Evolutionary conservation across 2,797 vertebrate genomes (phyloP).

Genomic region (Acanthornis magna): DNA sequence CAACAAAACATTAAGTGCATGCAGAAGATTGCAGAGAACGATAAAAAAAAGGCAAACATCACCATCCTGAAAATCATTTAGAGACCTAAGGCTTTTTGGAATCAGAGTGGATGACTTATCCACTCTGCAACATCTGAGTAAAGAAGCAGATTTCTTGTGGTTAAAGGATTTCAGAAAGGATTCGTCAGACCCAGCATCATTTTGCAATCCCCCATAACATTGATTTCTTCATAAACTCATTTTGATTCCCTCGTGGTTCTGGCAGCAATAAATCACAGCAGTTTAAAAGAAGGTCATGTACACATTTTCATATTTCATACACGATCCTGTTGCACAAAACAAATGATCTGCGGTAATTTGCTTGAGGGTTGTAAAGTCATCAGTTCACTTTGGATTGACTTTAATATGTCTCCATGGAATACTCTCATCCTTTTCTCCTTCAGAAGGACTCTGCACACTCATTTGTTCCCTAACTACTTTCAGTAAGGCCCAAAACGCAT

Average conservation of each 20-base stretch:
- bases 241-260: slow-evolving; percentile 30
- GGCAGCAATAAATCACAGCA: slow-evolving; percentile 53
- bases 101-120: background rate
- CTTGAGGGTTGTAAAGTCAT: slow-evolving; percentile 51
- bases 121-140: background rate
- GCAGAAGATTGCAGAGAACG: background rate
- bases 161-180: slow-evolving; percentile 18
- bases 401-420: slow-evolving; percentile 36
- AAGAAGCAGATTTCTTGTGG: slow-evolving; percentile 29
- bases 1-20: background rate
- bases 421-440: slow-evolving; percentile 15
- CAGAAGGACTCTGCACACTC: background rate
- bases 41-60: background rate
- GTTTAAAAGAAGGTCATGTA: slow-evolving; percentile 58
- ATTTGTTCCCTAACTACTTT: slow-evolving; percentile 37
- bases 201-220: background rate
- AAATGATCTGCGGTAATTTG: background rate
- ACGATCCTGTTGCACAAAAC: background rate
- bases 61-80: background rate
- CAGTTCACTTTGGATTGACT: slow-evolving; percentile 36
- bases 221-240: background rate
- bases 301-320: slow-evolving; percentile 59
- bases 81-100: background rate
- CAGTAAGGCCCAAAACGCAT: background rate
- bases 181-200: background rate